Evolutionary conservation across 2,113 vertebrate species (phyloP), one percentile per base, ranked within the genome.

Genomic region (Excalfactoria chinensis): DNA sequence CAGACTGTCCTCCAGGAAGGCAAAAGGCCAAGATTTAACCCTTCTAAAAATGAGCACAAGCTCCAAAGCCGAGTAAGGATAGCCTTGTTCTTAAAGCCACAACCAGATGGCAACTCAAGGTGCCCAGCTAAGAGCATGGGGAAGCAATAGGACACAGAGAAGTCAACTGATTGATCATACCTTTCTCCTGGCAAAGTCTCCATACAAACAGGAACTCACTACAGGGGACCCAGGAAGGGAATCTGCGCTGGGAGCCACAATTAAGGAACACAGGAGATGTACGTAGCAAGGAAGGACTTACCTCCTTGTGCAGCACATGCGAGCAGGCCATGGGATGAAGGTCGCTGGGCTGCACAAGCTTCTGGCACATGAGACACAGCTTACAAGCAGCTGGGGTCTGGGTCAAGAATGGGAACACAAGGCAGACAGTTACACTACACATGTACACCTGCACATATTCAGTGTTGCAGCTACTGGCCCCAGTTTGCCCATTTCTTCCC

Each of bases 311-410:
- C 85, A 99, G 96, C 78, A 96, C 97, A 6, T 99, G 99, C 2
- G 97, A 87, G 87, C 99, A 99, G 75, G 97, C 97, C 94, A 99
- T 98, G 6, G 98, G 98, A 89, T 99, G 98, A 23, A 98, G 98
- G 86, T 97, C 98, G 26, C 96, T 96, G 0, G 98, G 98, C 62
- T 98, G 98, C 75, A 99, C 98, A 0, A 97, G 97, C 88, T 98
- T 98, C 98, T 99, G 99, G 92, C 99, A 99, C 97, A 99, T 98
- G 17, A 99, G 97, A 94, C 99, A 99, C 76, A 98, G 97, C 88
- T 98, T 99, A 21, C 97, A 98, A 35, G 97, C 88, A 63, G 97
- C 86, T 2, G 96, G 96, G 73, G 30, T 73, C 97, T 97, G 95
- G 37, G 5, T 7, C 0, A 1, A 43, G 69, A 0, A 9, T n/a